Evolutionary conservation across 2,113 vertebrate species (phyloP), one percentile per base, ranked within the genome.

Genomic region (Hippocampus comes): DNA sequence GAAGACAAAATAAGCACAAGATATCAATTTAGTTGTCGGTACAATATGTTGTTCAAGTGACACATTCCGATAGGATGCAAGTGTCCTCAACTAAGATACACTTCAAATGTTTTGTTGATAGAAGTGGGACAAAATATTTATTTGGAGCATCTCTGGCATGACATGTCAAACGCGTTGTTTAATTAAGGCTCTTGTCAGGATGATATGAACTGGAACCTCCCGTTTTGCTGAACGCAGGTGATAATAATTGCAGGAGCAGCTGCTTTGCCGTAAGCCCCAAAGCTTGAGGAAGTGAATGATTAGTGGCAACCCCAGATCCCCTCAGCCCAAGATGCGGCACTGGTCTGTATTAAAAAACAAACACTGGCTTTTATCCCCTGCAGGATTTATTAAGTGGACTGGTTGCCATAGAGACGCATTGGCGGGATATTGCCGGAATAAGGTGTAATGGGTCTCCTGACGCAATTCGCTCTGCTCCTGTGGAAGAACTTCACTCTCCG

Each of bases 401-500:
- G 79, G 90, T 90, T 92, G 88, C 89, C 90, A 89, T 92, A 90
- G 88, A 49, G 75, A 92, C 90, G 63, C 80, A 71, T 89, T 86
- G 82, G 86, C 84, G 86, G 82, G 82, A 86, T 82, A 88, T 88
- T 84, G 87, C 87, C 84, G 75, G 85, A 81, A 86, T 87, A 87
- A 85, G 84, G 75, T 27, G 56, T 91, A 90, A 94, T 93, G 92
- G 90, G 87, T 92, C 89, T 92, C 90, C 81, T 84, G 91, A 87
- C 89, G 73, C 91, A 93, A 86, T 90, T 93, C 75, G 67, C 87
- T 75, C 89, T 94, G 78, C 90, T 94, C 83, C 90, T 94, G 81
- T 94, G 93, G 92, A 93, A 93, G 90, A 94, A 94, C 88, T 92
- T 93, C 87, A 92, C 85, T 85, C 90, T 93, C 17, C 89, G 93